Conservation (phyloP, 2,888 invertebrate genomes). For the Tortrix viridana region DNA sequence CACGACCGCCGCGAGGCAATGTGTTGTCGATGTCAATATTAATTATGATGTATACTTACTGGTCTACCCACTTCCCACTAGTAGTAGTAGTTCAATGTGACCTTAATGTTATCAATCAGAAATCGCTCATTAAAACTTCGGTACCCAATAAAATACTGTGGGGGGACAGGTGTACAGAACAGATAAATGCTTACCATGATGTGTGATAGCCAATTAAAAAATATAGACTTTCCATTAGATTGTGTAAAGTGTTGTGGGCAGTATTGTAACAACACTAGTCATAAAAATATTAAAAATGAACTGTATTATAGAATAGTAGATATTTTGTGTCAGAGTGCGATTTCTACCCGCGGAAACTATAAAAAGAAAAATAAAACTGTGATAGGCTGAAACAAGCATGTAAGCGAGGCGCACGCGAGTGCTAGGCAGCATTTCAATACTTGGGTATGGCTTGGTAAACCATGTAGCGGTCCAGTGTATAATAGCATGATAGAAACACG, state of each 20-base stretch:
- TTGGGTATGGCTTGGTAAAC: conserved; percentile 9
- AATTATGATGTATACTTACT: too few species aligned
- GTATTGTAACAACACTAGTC: not conserved
- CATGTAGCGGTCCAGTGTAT: conserved; percentile 1
- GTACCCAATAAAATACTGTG: not conserved
- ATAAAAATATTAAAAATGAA: not conserved
- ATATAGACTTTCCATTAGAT: not conserved
- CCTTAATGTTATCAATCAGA: conserved; percentile 2
- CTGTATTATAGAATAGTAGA: not conserved
- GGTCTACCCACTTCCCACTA: conserved; percentile 21
- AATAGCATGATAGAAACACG: conserved; percentile 7
- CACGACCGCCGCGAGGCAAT: too few species aligned
- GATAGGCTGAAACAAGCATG: conserved; percentile 2
- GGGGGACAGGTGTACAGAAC: not conserved
- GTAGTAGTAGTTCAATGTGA: conserved; percentile 22
- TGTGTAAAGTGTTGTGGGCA: not conserved
- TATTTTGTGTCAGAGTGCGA: not conserved
- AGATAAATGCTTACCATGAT: not conserved
- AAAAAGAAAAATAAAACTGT: not conserved
- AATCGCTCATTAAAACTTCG: not conserved
- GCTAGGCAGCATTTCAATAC: conserved; percentile 6
- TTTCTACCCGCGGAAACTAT: not conserved
- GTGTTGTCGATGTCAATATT: too few species aligned
- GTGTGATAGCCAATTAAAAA: not conserved
- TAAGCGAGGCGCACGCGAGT: conserved; percentile 16